Evolutionary conservation across 2,113 vertebrate species (phyloP).

Genomic region (Nicator chloris): DNA sequence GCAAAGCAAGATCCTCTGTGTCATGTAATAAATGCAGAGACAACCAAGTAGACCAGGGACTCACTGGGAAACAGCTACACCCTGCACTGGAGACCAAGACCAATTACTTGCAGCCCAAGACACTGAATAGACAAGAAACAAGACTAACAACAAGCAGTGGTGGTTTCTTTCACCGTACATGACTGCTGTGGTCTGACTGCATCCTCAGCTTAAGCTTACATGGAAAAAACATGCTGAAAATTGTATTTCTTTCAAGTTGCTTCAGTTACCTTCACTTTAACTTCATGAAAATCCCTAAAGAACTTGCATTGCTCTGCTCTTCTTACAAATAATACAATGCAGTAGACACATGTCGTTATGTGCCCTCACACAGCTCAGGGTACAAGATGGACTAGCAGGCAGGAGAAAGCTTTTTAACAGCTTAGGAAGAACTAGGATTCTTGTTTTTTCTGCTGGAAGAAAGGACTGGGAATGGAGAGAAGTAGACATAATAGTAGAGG

Average conservation of each 20-base stretch:
- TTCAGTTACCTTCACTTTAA: background rate
- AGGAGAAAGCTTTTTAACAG: background rate
- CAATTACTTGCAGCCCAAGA: background rate
- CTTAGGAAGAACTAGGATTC: background rate
- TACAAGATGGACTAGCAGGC: background rate
- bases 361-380: background rate
- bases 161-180: background rate
- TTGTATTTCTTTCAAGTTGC: background rate
- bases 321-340: background rate
- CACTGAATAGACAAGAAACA: background rate
- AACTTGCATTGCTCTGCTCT: background rate
- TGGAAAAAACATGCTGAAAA: background rate
- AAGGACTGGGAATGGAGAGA: background rate
- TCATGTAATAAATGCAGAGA: conserved; percentile 55
- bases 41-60: background rate
- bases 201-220: background rate
- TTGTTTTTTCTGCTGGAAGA: background rate
- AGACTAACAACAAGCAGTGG: background rate
- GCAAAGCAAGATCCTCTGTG: conserved; percentile 44
- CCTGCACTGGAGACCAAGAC: background rate
- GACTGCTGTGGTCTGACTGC: background rate
- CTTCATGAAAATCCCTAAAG: background rate
- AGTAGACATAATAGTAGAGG: rapidly evolving
- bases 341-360: rapidly evolving
- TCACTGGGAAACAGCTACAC: background rate